Conservation (phyloP, 2,888 invertebrate genomes). For the Bedellia somnulentella region DNA sequence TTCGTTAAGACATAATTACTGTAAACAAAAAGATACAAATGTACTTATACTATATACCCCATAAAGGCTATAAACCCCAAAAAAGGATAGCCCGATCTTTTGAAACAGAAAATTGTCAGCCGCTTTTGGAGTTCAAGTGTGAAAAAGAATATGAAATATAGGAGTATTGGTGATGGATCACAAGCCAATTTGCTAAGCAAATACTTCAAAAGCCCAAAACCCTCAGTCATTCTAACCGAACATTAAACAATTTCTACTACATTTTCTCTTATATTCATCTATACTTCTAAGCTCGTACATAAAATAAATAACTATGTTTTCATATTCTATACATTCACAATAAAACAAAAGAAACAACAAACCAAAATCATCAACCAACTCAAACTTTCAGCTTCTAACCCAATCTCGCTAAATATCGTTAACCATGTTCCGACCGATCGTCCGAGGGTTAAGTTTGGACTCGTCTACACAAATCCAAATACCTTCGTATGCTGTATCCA, state of each 20-base stretch:
- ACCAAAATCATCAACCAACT: not conserved
- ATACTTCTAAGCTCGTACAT: not conserved
- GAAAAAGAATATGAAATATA: too few species aligned
- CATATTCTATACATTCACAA: not conserved
- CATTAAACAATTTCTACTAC: not conserved
- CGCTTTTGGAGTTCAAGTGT: too few species aligned
- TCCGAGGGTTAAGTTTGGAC: constrained; percentile 36
- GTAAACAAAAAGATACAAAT: too few species aligned
- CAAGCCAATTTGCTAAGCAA: too few species aligned
- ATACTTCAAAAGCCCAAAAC: too few species aligned
- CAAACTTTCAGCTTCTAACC: not conserved
- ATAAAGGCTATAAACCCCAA: too few species aligned
- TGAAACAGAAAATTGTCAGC: too few species aligned
- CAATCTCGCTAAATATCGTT: not conserved
- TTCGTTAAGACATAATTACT: too few species aligned
- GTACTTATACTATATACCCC: too few species aligned
- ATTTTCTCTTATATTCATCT: not conserved
- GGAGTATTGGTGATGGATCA: too few species aligned
- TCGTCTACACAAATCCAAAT: constrained; percentile 22
- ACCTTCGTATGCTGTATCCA: constrained; percentile 35
- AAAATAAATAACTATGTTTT: not conserved
- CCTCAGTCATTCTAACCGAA: too few species aligned
- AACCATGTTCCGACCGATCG: constrained; percentile 39
- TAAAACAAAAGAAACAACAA: not conserved
- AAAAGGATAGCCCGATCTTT: too few species aligned